Percentiles rank a stretch among this genome's conserved stretches.
Evolutionary conservation across 2,113 vertebrate genomes (phyloP).

Genomic region (Eurystomus gularis): DNA sequence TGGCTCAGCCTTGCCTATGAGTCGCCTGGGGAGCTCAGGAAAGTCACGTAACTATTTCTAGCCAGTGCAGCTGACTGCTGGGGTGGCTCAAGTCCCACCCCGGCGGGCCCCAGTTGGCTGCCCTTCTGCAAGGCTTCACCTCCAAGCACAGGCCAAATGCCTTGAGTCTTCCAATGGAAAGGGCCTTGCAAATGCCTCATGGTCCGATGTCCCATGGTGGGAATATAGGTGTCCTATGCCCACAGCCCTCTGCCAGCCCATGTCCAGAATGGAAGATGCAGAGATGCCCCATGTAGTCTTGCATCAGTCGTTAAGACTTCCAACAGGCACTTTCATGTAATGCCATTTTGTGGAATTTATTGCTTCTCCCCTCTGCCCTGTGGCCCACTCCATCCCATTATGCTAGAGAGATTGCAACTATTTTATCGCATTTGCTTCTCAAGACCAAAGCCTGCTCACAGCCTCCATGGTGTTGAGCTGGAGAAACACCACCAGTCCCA

Average conservation of each 20-base stretch:
- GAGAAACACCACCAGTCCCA: not conserved
- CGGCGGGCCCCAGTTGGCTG: rapidly evolving
- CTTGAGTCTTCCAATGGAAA: not conserved
- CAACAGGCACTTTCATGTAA: not conserved
- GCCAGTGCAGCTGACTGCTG: not conserved
- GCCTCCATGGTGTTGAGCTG: not conserved
- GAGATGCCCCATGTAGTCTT: not conserved
- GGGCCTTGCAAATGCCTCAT: not conserved
- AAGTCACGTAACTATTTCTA: conserved; percentile 23
- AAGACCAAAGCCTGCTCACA: not conserved
- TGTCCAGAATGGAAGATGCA: not conserved
- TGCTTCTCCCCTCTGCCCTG: not conserved
- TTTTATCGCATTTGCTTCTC: not conserved
- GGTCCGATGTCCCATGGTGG: not conserved
- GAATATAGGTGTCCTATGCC: not conserved
- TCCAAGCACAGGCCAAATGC: rapidly evolving
- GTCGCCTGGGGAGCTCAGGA: conserved; percentile 37
- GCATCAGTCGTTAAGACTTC: not conserved
- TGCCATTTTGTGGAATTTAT: not conserved
- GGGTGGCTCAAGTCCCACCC: rapidly evolving
- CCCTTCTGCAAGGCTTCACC: not conserved
- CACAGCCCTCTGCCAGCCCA: not conserved
- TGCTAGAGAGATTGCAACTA: not conserved
- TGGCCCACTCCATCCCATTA: not conserved
- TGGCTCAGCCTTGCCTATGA: not conserved